Evolutionary conservation across 2,888 invertebrate species (phyloP).

Genomic region (Pristionchus japonicus): DNA sequence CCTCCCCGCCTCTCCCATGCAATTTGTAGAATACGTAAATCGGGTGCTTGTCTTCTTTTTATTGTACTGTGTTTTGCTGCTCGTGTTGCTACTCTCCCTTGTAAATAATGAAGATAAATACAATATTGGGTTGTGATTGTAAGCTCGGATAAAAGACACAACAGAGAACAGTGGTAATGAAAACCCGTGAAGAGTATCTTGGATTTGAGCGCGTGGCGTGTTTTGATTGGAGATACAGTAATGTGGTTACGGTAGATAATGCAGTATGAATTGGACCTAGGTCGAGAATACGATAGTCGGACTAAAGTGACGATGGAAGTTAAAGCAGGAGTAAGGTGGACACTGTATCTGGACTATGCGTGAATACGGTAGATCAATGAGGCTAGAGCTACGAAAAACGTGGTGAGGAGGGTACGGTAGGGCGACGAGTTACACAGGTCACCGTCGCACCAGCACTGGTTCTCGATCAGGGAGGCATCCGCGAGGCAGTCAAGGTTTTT

Average conservation of each 20-base stretch:
- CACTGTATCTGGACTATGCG: too few relatives aligned
- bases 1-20: not conserved
- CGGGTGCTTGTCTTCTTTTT: not conserved
- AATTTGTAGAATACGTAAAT: not conserved
- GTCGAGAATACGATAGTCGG: too few relatives aligned
- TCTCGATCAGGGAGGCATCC: conserved; percentile 57
- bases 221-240: not conserved
- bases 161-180: not conserved
- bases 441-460: conserved; percentile 63
- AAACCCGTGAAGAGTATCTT: not conserved
- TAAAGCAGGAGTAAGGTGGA: too few relatives aligned
- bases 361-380: not conserved
- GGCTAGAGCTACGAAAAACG: not conserved
- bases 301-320: too few relatives aligned
- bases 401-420: not conserved
- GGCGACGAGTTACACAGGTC: conserved; percentile 58
- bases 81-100: not conserved
- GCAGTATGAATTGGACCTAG: too few relatives aligned
- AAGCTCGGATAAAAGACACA: conserved; percentile 16
- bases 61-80: not conserved
- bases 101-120: not conserved
- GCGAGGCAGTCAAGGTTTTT: conserved; percentile 57
- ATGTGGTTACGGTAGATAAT: not conserved
- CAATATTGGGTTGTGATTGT: conserved; percentile 21
- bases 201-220: not conserved